Base-by-base conservation (phyloP, 2,888 invertebrate genomes). In the Lagria hirta region DNA sequence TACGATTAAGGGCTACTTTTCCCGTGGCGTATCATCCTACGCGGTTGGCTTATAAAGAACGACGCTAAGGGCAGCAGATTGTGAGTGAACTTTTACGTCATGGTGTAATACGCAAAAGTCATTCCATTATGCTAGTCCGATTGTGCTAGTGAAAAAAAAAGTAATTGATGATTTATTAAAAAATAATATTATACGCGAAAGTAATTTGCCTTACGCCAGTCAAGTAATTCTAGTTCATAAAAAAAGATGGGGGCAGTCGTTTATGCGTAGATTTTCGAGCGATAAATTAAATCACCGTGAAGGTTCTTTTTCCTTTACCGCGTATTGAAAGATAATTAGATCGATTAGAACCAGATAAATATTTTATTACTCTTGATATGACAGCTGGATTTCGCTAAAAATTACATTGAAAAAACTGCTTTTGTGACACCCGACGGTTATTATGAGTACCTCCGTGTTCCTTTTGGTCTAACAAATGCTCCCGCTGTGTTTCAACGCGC, bases 381-480 rank as follows among this genome's bases (percentile, higher is more conserved):
- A 52, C 54, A 2, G 41, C 49, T 0, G 69, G 64, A 1, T 61
- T 62, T 50, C 51, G 60, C 27, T 67, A 66, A 24, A 61, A n/a
- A n/a, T n/a, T n/a, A n/a, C n/a, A n/a, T n/a, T n/a, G n/a, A n/a
- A n/a, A n/a, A n/a, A n/a, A n/a, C n/a, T n/a, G n/a, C n/a, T n/a
- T n/a, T n/a, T n/a, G n/a, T 69, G n/a, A 55, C 60, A 3, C 61
- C 59, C 0, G 62, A 63, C 17, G 62, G 62, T 4, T 48, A 64
- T 3, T 66, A 50, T 27, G 61, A 68, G 51, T 63, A 58, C 26
- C 29, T 54, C 2, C 36, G 55, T 1, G 57, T 65, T 57, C 60
- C 63, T 3, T 70, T 67, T 36, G 66, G 66, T 3, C 43, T 67
- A 4, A 38, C 55, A 1, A 66, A 66, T 26, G 64, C 64, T 0